Percentiles rank a stretch among this genome's conserved stretches.
These are phyloP conservation scores for Bombus waltoni DNA, from an alignment of 1,140 invertebrate species.

Conservation along the genomic window DNA sequence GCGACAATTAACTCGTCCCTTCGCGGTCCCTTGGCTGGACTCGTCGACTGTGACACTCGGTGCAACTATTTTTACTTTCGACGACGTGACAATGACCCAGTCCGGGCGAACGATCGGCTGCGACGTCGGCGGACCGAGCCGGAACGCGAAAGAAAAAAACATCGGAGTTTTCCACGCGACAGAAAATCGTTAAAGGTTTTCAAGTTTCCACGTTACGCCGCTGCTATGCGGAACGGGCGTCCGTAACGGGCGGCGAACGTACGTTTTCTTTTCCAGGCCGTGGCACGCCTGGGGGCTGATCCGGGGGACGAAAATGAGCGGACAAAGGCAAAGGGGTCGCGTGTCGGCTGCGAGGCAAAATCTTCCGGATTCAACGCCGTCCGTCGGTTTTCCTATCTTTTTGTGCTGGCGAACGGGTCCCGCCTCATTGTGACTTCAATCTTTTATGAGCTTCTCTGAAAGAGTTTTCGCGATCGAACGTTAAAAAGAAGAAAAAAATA, in stretches of 20 bases:
- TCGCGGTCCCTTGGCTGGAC: not conserved
- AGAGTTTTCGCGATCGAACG: slow-evolving; percentile 38
- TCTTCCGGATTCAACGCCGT: not conserved
- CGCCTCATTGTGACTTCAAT: slow-evolving; percentile 42
- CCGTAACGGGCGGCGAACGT: not conserved
- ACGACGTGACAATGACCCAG: slow-evolving; percentile 24
- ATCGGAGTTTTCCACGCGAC: not conserved
- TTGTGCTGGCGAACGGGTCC: not conserved
- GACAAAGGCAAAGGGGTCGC: slow-evolving; percentile 45
- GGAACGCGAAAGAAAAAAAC: not conserved
- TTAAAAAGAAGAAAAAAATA: not conserved
- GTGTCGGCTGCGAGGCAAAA: slow-evolving; percentile 39
- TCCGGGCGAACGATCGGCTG: not conserved
- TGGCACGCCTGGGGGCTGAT: slow-evolving; percentile 1
- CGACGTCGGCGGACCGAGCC: no score
- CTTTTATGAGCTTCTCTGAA: slow-evolving; percentile 31
- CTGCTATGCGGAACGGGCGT: not conserved
- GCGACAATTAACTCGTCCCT: not conserved
- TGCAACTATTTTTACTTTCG: slow-evolving; percentile 25
- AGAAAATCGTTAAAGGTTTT: slow-evolving; percentile 2
- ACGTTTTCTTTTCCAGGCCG: slow-evolving; percentile 20
- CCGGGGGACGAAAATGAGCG: slow-evolving; percentile 10
- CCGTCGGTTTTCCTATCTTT: not conserved
- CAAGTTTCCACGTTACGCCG: not conserved
- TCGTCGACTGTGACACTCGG: not conserved